Conservation (phyloP, 2,113 vertebrate species). For the rat (Rattus norvegicus) region DNA sequence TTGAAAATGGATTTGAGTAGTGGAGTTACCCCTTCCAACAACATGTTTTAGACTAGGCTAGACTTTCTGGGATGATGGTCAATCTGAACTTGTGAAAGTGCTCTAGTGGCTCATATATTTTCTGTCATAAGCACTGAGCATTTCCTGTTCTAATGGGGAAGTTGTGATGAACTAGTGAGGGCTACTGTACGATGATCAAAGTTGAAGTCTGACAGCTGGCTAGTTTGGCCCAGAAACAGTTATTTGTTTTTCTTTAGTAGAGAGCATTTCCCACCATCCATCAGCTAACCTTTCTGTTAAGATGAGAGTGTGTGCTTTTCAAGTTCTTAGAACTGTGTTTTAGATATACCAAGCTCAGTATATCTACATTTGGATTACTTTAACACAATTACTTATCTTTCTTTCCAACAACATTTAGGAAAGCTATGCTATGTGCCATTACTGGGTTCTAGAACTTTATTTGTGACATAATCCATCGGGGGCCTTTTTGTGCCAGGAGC, state of each 20-base stretch:
- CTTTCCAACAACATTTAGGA: background rate
- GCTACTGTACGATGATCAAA: background rate
- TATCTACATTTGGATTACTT: background rate
- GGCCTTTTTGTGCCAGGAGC: background rate
- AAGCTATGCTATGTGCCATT: background rate
- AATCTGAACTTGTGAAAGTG: background rate
- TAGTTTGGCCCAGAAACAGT: background rate
- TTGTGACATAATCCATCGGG: background rate
- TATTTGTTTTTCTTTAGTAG: background rate
- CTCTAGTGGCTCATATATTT: background rate
- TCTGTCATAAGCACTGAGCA: background rate
- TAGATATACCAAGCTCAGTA: background rate
- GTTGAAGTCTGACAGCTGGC: background rate
- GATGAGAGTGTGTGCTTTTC: background rate
- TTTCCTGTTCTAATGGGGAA: background rate
- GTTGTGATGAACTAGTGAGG: background rate
- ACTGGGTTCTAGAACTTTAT: background rate
- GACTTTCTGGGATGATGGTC: background rate
- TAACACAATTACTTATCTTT: background rate
- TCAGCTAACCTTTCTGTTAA: background rate
- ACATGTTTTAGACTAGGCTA: background rate
- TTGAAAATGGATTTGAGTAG: background rate
- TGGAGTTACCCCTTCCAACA: background rate
- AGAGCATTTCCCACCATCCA: background rate
- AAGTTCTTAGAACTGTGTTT: background rate